A percentile compares a stretch with the other conserved stretches of the same genome.
phyloP scores from a whole-genome alignment of 2,113 vertebrate genomes.

The Pionites leucogaster region DNA sequence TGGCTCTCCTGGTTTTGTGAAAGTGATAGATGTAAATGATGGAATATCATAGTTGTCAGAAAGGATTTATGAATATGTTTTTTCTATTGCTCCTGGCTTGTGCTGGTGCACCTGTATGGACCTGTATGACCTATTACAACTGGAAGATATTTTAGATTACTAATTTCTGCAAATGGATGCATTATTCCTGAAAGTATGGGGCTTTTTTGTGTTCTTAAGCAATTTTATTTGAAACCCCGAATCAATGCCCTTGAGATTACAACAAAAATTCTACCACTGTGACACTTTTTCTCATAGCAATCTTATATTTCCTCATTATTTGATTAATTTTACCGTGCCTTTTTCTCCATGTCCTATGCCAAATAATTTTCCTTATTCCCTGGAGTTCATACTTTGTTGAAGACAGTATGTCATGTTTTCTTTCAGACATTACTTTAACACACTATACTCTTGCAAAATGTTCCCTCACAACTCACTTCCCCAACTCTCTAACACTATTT shows the following conservation, averaged over 20 bases:
- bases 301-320: neutral
- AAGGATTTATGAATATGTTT: neutral
- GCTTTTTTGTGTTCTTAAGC: neutral
- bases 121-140: neutral
- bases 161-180: neutral
- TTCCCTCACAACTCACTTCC: neutral
- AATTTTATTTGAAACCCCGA: neutral
- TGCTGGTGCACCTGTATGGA: fast-evolving
- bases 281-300: neutral
- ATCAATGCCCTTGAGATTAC: neutral
- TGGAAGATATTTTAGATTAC: neutral
- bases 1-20: neutral
- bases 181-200: neutral
- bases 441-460: neutral
- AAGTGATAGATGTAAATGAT: neutral
- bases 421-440: neutral
- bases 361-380: neutral
- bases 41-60: neutral
- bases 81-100: neutral
- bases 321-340: neutral
- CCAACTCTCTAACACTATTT: neutral
- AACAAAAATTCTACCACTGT: neutral
- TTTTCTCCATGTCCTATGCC: neutral
- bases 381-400: neutral
- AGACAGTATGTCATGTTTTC: neutral